Evolutionary conservation across 2,113 vertebrate genomes (phyloP).

Genomic region (Aramus guarauna): DNA sequence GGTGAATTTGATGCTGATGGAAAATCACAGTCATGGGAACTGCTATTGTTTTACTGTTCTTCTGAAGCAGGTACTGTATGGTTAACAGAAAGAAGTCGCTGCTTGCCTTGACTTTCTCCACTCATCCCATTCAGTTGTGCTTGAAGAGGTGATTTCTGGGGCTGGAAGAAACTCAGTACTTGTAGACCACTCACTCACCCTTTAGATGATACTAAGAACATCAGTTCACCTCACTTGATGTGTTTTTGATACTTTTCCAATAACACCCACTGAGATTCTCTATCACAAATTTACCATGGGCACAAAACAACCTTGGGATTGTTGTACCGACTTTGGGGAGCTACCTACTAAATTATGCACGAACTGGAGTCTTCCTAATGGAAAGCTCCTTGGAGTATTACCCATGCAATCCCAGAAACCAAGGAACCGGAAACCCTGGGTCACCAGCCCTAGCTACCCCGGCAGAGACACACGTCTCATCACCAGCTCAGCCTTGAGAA

Average conservation of each 20-base stretch:
- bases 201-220: neutral
- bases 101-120: neutral
- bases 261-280: neutral
- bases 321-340: neutral
- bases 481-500: neutral
- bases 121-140: neutral
- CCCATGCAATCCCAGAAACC: neutral
- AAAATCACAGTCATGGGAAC: rapidly evolving
- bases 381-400: neutral
- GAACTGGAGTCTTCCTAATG: neutral
- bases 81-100: neutral
- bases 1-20: neutral
- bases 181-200: neutral
- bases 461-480: rapidly evolving
- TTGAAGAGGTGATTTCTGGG: neutral
- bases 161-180: neutral
- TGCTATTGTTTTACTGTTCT: neutral
- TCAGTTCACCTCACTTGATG: neutral
- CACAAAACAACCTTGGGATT: neutral
- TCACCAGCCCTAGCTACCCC: neutral
- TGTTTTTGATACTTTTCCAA: neutral
- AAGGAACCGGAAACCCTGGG: neutral
- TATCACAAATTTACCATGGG: neutral
- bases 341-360: neutral
- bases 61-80: rapidly evolving